Base-by-base conservation (phyloP, 1,140 invertebrate species). In the Cydia fagiglandana region DNA sequence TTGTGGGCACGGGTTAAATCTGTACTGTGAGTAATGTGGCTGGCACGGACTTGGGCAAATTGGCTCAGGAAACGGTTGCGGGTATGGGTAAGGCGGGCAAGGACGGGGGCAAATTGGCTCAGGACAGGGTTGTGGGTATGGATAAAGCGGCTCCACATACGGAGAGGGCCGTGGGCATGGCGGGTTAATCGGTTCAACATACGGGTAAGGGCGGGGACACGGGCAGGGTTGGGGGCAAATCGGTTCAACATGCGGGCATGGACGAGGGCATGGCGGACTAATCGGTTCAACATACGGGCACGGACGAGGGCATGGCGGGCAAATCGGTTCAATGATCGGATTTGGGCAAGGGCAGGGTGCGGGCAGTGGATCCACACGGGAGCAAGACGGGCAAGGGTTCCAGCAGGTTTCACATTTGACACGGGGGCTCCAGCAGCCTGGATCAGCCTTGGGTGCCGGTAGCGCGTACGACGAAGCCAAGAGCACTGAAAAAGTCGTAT, bases 191-290 rank as follows among this genome's bases (percentile, higher is more conserved):
- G 47, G 47, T 53, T 53, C 47, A 15, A 53, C 2, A 53, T 53
- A 53, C 0, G 83, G 78, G 7, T 47, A 75, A 4, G 79, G 79
- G 20, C 47, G 50, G 2, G 73, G 56, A 20, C 61, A 64, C 0
- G 76, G 76, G 28, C n/a, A n/a, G 47, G 76, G 6, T 50, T 9
- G n/a, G n/a, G n/a, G n/a, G n/a, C n/a, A n/a, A 15, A 50, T 13
- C 4, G 47, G 47, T 15, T 50, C 47, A 13, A 50, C 15, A 56
- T 56, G 20, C 2, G 53, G n/a, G n/a, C 6, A 17, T 0, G 53
- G 53, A 0, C n/a, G 4, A 2, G 13, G n/a, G n/a, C 53, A 6
- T 17, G 53, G 47, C 15, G 47, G 4, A 15, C 4, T 13, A n/a
- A 61, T 6, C 6, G 50, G 50, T 53, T 53, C n/a, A 61, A 24